phyloP scores from a whole-genome alignment of 2,113 vertebrate species.

The Semnornis frantzii region DNA sequence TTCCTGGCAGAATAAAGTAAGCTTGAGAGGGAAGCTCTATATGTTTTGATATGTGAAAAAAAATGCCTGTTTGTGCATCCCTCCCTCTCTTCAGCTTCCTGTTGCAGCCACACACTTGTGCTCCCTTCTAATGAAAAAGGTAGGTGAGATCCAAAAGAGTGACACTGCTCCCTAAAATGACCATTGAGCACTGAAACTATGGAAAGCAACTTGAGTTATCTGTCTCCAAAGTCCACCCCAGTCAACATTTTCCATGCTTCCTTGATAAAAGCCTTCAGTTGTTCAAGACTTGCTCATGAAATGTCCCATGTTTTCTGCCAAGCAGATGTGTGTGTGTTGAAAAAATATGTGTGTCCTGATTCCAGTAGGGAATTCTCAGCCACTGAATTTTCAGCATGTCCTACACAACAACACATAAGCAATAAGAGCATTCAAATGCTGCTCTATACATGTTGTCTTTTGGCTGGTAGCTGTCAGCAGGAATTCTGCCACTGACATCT shows the following conservation, averaged over 20 bases:
- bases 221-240: neutral
- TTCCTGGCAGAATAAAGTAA: neutral
- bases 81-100: neutral
- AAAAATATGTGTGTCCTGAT: neutral
- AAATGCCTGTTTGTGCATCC: neutral
- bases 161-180: neutral
- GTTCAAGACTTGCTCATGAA: neutral
- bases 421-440: neutral
- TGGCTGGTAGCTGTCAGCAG: neutral
- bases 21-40: neutral
- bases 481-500: neutral
- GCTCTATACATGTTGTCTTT: neutral
- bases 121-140: neutral
- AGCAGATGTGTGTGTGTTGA: neutral
- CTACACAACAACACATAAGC: neutral
- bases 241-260: neutral
- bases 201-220: neutral
- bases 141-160: neutral
- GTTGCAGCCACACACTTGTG: neutral
- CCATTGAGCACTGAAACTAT: neutral
- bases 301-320: neutral
- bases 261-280: neutral
- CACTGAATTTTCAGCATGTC: neutral
- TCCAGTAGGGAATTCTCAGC: neutral
- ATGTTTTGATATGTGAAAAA: neutral